These are phyloP conservation scores for Eledona agricola DNA, from an alignment of 2,888 invertebrate genomes.

Conservation along the genomic window DNA sequence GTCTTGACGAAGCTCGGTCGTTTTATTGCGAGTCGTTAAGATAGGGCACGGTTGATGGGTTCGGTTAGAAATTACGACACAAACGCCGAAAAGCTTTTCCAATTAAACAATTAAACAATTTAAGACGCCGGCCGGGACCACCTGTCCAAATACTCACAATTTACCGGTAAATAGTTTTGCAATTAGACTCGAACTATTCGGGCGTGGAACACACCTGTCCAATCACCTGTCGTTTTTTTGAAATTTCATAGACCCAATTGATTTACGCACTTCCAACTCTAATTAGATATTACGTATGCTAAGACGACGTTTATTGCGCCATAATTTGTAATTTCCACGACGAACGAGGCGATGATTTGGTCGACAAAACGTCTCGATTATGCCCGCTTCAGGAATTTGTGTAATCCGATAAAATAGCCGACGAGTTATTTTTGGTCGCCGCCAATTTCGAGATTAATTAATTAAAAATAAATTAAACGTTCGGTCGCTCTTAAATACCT, in stretches of 20 bases:
- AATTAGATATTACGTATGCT: slow-evolving; percentile 31
- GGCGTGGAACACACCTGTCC: slow-evolving; percentile 31
- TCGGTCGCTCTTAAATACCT: slow-evolving; percentile 1
- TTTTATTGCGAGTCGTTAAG: slow-evolving; percentile 12
- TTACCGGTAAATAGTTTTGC: slow-evolving; percentile 30
- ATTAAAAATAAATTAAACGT: slow-evolving; percentile 23
- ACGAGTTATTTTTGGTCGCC: slow-evolving; percentile 7
- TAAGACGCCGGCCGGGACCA: slow-evolving; percentile 6
- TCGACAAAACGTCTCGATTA: slow-evolving; percentile 18
- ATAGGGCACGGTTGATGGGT: slow-evolving; percentile 6
- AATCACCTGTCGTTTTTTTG: slow-evolving; percentile 35
- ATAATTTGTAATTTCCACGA: slow-evolving; percentile 30
- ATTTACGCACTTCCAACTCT: slow-evolving; percentile 33
- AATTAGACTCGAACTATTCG: slow-evolving; percentile 34
- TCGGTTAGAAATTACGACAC: slow-evolving; percentile 9
- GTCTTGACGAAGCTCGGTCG: slow-evolving; percentile 13
- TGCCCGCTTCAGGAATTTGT: slow-evolving; percentile 6
- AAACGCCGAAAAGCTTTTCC: slow-evolving; percentile 11
- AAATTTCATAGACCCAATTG: slow-evolving; percentile 34
- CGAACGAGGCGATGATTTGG: slow-evolving; percentile 29
- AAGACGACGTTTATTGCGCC: slow-evolving; percentile 35
- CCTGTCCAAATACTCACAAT: slow-evolving; percentile 18
- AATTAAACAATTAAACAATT: slow-evolving; percentile 27
- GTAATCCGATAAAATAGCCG: slow-evolving; percentile 14
- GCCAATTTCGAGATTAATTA: slow-evolving; percentile 9